phyloP scores from a whole-genome alignment of 2,113 vertebrate species.

The Rhinogobius similis region DNA sequence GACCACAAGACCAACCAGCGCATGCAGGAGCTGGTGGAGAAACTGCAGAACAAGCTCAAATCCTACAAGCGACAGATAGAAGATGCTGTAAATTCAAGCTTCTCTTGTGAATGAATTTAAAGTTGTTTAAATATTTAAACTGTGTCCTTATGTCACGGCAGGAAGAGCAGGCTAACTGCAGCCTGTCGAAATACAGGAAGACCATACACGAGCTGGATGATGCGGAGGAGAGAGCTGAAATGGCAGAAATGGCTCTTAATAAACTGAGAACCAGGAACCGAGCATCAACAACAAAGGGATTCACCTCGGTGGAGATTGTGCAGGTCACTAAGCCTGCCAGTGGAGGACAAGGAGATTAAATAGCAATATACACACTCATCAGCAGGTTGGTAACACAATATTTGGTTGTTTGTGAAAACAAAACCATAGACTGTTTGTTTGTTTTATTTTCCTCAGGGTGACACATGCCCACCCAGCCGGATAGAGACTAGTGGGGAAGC shows the following conservation, averaged over 20 bases:
- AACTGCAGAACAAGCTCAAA: slow-evolving; percentile 78
- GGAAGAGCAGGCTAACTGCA: slow-evolving; percentile 78
- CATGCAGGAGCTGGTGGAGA: slow-evolving; percentile 77
- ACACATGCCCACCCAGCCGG: slow-evolving; percentile 35
- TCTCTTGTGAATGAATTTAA: neutral
- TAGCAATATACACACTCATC: neutral
- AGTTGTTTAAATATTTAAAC: neutral
- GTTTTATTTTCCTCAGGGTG: slow-evolving; percentile 27
- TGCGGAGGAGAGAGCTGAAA: slow-evolving; percentile 64
- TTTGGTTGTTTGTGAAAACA: neutral
- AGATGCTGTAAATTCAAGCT: slow-evolving; percentile 48
- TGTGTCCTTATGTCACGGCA: slow-evolving; percentile 8
- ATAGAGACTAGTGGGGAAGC: slow-evolving; percentile 14
- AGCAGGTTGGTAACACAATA: slow-evolving; percentile 15
- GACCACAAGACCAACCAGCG: slow-evolving; percentile 76
- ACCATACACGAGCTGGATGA: slow-evolving; percentile 58
- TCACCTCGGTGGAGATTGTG: slow-evolving; percentile 73
- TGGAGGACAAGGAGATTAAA: slow-evolving; percentile 55
- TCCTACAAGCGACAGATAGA: slow-evolving; percentile 74
- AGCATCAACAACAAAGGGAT: slow-evolving; percentile 61
- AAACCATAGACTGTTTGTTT: neutral
- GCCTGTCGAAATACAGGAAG: slow-evolving; percentile 71
- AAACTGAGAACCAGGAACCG: slow-evolving; percentile 69
- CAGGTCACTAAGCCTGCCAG: slow-evolving; percentile 66
- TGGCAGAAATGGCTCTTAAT: slow-evolving; percentile 69